Evolutionary conservation across 2,797 vertebrate species (phyloP), one percentile per base, ranked within the genome.

Genomic region (Manis crassicaudata): DNA sequence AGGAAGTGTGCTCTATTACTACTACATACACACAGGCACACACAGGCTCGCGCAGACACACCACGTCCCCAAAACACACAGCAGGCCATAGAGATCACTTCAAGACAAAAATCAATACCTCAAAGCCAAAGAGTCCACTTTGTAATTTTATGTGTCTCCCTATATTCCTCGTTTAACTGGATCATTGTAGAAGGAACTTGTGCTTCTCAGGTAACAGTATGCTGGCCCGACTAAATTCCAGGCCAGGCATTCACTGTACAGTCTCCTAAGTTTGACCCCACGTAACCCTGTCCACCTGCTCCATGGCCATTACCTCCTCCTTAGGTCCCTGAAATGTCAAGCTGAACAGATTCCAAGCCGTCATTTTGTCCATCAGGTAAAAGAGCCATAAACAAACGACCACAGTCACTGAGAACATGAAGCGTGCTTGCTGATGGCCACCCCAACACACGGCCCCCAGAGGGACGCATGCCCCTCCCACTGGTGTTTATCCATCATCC

Each of bases 261-360:
- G 11, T 46, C 46, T 46, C 46, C 46, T 43, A 46, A 46, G 46
- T 46, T 83, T 96, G 93, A 94, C 80, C 67, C 52, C 63, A 56
- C 43, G 17, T 32, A 63, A 5, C 50, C 67, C 73, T 94, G 82
- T 35, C 56, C 68, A 94, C 77, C 79, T 84, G 32, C 58, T 89
- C 60, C 88, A 54, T 37, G 40, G 89, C 27, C 62, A 68, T 65
- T 52, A 63, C 32, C 37, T 81, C 37, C 54, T 92, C 43, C 81
- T 84, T 79, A 90, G 56, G 43, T 73, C 84, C 73, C 37, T 89
- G 35, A 94, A 97, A 95, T 95, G 63, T 87, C 92, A 95, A 56
- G 32, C 25, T 73, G 40, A 86, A 94, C 76, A 52, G 46, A 80
- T 40, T 20, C 77, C 63, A 93, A 92, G 25, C 73, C 76, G 92